phyloP scores from a whole-genome alignment of 2,113 vertebrate genomes.

The Suricata suricatta region DNA sequence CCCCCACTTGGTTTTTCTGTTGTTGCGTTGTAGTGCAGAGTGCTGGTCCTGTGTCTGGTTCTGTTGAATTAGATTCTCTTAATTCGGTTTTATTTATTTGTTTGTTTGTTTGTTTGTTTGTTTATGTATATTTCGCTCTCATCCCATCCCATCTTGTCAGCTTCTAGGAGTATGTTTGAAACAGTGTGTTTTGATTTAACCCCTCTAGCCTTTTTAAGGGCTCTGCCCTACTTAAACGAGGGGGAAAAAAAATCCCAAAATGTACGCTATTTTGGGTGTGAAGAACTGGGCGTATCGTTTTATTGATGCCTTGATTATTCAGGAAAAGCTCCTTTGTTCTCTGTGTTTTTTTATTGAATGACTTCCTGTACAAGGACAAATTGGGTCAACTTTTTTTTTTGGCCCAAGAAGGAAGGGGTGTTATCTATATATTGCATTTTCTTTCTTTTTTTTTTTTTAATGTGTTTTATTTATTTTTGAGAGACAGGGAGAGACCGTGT shows the following conservation, averaged over 20 bases:
- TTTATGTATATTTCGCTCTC: neutral
- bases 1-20: neutral
- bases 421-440: neutral
- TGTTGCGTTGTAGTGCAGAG: neutral
- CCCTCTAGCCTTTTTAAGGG: neutral
- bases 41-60: neutral
- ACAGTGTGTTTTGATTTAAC: neutral
- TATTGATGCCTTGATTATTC: neutral
- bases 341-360: neutral
- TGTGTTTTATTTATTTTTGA: too few relatives aligned
- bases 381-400: neutral
- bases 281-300: neutral
- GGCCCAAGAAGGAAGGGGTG: neutral
- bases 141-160: neutral
- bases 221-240: neutral
- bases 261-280: neutral
- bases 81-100: neutral
- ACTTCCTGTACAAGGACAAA: slow-evolving; percentile 17
- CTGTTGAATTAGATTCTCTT: slow-evolving; percentile 10
- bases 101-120: neutral
- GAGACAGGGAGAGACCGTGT: too few relatives aligned
- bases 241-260: neutral
- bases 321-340: neutral
- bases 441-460: neutral
- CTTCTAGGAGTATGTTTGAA: slow-evolving; percentile 18